Evolutionary conservation across 2,888 invertebrate species (phyloP).

Genomic region (Agrochola lota): DNA sequence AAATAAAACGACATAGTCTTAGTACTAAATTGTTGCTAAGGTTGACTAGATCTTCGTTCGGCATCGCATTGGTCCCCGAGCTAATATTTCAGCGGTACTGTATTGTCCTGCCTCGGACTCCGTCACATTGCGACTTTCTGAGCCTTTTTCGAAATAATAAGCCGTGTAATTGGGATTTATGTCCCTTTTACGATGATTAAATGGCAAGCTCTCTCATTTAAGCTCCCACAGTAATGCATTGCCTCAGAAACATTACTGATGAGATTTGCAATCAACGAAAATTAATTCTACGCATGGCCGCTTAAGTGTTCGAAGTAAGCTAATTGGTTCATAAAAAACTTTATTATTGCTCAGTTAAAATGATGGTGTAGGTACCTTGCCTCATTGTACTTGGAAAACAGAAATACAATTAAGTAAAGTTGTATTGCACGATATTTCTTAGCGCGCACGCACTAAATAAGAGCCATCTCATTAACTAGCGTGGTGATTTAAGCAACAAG

Average conservation of each 20-base stretch:
- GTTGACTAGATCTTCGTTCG: conserved; percentile 63
- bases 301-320: conserved; percentile 41
- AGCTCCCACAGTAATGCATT: conserved; percentile 75
- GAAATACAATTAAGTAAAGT: conserved; percentile 68
- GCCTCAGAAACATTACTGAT: conserved; percentile 76
- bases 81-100: conserved; percentile 76
- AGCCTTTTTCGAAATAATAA: conserved; percentile 86
- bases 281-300: conserved; percentile 61
- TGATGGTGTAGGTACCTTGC: conserved; percentile 22
- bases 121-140: conserved; percentile 76
- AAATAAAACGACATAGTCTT: conserved; percentile 57
- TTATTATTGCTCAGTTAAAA: conserved; percentile 45
- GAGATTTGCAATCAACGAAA: conserved; percentile 70
- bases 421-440: conserved; percentile 72
- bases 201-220: conserved; percentile 79
- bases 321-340: conserved; percentile 53
- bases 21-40: conserved; percentile 62
- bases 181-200: conserved; percentile 86
- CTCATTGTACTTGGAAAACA: conserved; percentile 59
- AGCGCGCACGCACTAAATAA: conserved; percentile 73
- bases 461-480: conserved; percentile 73
- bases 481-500: conserved; percentile 75
- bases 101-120: conserved; percentile 82
- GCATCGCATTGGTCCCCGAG: conserved; percentile 61
- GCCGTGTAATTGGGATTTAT: conserved; percentile 88